Evolutionary conservation across 2,797 vertebrate genomes (phyloP).

Genomic region (Sebastes iracundus): DNA sequence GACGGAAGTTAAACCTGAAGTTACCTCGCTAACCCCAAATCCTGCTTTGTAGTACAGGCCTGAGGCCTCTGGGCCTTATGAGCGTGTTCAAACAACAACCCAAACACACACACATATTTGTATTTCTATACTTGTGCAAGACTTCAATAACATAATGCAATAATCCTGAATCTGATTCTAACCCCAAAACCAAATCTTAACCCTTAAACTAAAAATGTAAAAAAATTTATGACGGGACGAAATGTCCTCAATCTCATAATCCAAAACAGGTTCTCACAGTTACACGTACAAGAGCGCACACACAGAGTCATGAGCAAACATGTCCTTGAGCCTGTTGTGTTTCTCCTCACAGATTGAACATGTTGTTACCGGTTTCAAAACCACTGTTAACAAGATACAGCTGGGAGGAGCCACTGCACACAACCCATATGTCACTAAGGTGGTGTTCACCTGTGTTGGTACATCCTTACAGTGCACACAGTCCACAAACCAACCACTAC

Average conservation of each 20-base stretch:
- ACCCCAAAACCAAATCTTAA: neutral
- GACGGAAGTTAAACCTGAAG: too few relatives aligned
- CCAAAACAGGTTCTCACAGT: neutral
- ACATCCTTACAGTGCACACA: neutral
- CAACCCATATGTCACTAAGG: neutral
- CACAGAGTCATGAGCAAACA: neutral
- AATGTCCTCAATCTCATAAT: neutral
- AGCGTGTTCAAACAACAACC: too few relatives aligned
- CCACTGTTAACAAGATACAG: neutral
- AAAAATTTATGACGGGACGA: accelerated
- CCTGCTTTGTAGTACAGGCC: too few relatives aligned
- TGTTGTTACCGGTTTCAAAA: neutral
- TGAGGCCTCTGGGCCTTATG: accelerated
- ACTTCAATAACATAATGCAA: neutral
- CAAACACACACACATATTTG: neutral
- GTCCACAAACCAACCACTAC: neutral
- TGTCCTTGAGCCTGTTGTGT: neutral
- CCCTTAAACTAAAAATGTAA: neutral
- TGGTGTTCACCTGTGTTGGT: neutral
- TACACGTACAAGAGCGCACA: neutral
- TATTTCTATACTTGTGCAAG: neutral
- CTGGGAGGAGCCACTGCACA: neutral
- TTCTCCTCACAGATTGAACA: neutral
- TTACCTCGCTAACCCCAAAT: too few relatives aligned
- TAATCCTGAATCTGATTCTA: neutral